Evolutionary conservation across 2,113 vertebrate species (phyloP), one percentile per base, ranked within the genome.

Genomic region (Nothobranchius kuhntae): DNA sequence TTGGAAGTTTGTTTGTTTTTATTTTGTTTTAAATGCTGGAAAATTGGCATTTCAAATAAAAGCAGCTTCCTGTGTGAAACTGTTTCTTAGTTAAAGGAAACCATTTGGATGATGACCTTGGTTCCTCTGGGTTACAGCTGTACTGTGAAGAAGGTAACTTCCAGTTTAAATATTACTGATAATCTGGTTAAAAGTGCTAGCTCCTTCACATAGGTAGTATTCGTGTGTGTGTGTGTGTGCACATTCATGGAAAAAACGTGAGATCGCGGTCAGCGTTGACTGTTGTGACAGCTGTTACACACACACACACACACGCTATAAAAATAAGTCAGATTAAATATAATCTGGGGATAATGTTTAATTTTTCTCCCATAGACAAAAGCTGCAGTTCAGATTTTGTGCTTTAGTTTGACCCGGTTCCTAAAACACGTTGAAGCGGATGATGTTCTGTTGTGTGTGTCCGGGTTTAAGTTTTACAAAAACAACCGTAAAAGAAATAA

Each of bases 1-100:
- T 82, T 56, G 74, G 80, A 86, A 70, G 65, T 77, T 81, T 55
- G 68, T 81, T 81, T 75, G 76, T 72, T 89, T 90, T 90, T 83
- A 79, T 65, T 73, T 69, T 45, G 50, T 64, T 64, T 64, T 53
- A 64, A 24, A 80, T 54, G 42, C 66, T 80, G 65, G 64, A 65
- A 30, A 30, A 62, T 52, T 55, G 61, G 59, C 1, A 1, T 61
- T 65, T 80, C 69, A 75, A 42, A 73, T 51, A 38, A 68, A 30
- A 64, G 53, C 65, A 63, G 71, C 53, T 63, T 59, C 63, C 36
- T 61, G 3, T 63, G 61, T 65, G 54, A 63, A 73, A 35, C 65
- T 26, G 61, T 68, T 48, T 73, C 4, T 70, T 38, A 42, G 54
- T 68, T 71, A n/a, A 52, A 63, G 7, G 13, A 75, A 65, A 24